Evolutionary conservation across 2,113 vertebrate species (phyloP).

Genomic region (Perca schrenkii): DNA sequence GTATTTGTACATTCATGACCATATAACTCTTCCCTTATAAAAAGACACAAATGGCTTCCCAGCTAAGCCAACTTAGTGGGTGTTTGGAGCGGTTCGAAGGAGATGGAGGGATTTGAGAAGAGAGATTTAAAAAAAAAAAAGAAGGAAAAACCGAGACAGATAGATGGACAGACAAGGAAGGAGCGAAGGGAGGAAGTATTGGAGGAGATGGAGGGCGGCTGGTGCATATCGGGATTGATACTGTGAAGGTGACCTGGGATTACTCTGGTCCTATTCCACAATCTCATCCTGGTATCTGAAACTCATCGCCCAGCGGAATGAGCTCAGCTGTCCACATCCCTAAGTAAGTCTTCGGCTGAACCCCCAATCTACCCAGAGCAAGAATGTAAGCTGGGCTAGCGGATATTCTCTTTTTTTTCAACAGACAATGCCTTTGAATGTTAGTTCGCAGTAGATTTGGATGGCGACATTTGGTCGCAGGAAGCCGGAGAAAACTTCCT

Average conservation of each 20-base stretch:
- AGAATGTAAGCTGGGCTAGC: slow-evolving; percentile 43
- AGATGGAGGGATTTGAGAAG: slow-evolving; percentile 18
- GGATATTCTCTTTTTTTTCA: slow-evolving; percentile 15
- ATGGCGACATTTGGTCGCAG: slow-evolving; percentile 35
- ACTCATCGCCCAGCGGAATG: slow-evolving; percentile 65
- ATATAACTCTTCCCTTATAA: neutral
- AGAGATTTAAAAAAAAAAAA: slow-evolving; percentile 6
- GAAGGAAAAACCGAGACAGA: slow-evolving; percentile 19
- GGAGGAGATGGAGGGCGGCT: slow-evolving; percentile 20
- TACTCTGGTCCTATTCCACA: slow-evolving; percentile 66
- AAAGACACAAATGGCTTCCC: neutral
- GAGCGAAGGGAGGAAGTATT: slow-evolving; percentile 8
- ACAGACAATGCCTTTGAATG: slow-evolving; percentile 36
- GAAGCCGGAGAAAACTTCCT: slow-evolving; percentile 13
- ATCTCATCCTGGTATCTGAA: slow-evolving; percentile 73
- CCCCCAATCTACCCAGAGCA: slow-evolving; percentile 48
- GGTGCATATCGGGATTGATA: slow-evolving; percentile 33
- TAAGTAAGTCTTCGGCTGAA: slow-evolving; percentile 55
- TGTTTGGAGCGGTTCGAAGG: slow-evolving; percentile 6
- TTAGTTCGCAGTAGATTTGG: slow-evolving; percentile 31
- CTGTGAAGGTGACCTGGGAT: slow-evolving; percentile 80
- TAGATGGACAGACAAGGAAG: slow-evolving; percentile 20
- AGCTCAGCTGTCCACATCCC: slow-evolving; percentile 62
- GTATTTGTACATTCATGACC: slow-evolving; percentile 12
- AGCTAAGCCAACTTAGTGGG: neutral